Percentiles rank a stretch among this genome's conserved stretches.
Conservation (phyloP, 2,888 invertebrate genomes). For the Drosophila setosimentum region DNA sequence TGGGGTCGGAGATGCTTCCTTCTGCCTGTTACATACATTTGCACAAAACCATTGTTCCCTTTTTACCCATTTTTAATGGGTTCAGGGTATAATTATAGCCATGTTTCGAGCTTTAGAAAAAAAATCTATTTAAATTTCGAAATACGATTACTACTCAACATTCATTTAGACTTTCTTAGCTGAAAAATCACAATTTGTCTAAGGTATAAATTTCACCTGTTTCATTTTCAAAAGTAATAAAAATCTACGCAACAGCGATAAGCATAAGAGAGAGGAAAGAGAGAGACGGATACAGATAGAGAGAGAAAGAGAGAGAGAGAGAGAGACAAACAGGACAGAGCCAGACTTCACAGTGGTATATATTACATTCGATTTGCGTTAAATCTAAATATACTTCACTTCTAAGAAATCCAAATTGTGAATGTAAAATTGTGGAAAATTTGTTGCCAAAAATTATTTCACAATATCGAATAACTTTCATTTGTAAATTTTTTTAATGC, state of each 20-base stretch:
- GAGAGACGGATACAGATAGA: not conserved
- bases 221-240: not conserved
- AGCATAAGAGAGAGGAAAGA: not conserved
- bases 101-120: not conserved
- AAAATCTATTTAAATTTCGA: not conserved
- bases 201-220: not conserved
- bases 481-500: not conserved
- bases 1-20: no score
- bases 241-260: not conserved
- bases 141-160: not conserved
- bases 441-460: not conserved
- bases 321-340: no score
- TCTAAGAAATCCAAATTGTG: not conserved
- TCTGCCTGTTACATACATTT: no score
- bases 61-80: no score
- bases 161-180: not conserved
- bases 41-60: no score
- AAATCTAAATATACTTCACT: not conserved
- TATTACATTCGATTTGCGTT: not conserved
- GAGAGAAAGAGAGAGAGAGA: accelerated
- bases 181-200: not conserved
- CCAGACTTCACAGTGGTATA: not conserved
- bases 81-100: no score
- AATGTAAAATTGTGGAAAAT: not conserved
- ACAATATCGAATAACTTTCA: not conserved